Percentiles rank a stretch among this genome's conserved stretches.
phyloP scores from a whole-genome alignment of 1,140 invertebrate genomes.

The Sycobia sp. region DNA sequence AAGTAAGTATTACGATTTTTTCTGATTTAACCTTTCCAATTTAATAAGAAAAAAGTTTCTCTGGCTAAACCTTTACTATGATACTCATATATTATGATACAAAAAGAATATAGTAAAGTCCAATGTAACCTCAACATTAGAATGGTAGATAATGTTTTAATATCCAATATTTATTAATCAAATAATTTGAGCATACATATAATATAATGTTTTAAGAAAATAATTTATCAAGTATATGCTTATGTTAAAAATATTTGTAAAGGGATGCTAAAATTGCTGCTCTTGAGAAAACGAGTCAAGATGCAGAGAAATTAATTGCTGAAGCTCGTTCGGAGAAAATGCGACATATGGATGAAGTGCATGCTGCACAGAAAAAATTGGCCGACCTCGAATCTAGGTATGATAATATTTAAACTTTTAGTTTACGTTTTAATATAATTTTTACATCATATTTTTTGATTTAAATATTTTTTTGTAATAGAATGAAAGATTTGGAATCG shows the following conservation, averaged over 20 bases:
- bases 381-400: conserved; percentile 82
- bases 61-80: too few species aligned
- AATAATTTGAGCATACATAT: not conserved
- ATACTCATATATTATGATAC: too few species aligned
- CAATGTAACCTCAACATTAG: too few species aligned
- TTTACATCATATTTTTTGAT: not conserved
- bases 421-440: not conserved
- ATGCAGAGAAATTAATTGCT: conserved; percentile 85
- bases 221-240: too few species aligned
- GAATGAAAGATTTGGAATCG: conserved; percentile 85
- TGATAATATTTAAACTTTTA: not conserved
- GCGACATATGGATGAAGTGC: conserved; percentile 84
- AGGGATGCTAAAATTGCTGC: conserved; percentile 87
- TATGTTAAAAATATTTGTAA: too few species aligned
- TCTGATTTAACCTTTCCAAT: too few species aligned
- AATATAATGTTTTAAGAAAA: not conserved
- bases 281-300: conserved; percentile 82
- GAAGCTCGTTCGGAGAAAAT: conserved; percentile 86
- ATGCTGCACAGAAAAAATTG: conserved; percentile 81
- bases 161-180: not conserved
- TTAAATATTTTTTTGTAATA: conserved; percentile 47
- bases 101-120: too few species aligned
- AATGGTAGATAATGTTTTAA: too few species aligned
- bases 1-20: conserved; percentile 67
- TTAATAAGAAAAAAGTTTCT: too few species aligned